Percentiles rank a stretch among this genome's conserved stretches.
Conservation (phyloP, 2,113 vertebrate genomes). For the Campylomormyrus tamandua region DNA sequence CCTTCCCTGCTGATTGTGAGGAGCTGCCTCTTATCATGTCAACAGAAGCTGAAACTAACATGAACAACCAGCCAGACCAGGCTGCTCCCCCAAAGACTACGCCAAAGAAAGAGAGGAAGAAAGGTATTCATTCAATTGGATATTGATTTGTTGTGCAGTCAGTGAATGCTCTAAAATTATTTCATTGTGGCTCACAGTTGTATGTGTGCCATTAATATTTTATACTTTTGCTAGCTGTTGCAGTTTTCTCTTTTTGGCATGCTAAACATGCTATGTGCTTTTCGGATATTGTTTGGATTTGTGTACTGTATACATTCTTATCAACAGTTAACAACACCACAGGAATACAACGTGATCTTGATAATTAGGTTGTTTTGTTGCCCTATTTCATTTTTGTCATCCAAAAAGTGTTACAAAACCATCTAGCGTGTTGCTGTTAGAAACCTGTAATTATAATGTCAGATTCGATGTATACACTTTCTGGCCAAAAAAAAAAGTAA, state of each 20-base stretch:
- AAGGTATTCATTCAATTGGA: slow-evolving; percentile 39
- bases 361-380: background rate
- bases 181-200: background rate
- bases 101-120: slow-evolving; percentile 71
- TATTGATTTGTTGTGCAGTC: background rate
- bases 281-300: background rate
- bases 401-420: background rate
- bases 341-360: background rate
- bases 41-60: slow-evolving; percentile 53
- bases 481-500: too few relatives aligned
- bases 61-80: slow-evolving; percentile 49
- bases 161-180: background rate
- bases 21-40: slow-evolving; percentile 55
- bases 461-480: background rate
- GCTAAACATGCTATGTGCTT: background rate
- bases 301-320: background rate
- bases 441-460: background rate
- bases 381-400: background rate
- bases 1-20: slow-evolving; percentile 24
- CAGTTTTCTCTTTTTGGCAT: background rate
- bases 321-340: background rate
- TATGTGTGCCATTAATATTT: slow-evolving; percentile 4
- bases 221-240: background rate
- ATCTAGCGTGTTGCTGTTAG: background rate
- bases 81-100: slow-evolving; percentile 44